Base-by-base conservation (phyloP, 2,113 vertebrate genomes). In the Corvus hawaiiensis region DNA sequence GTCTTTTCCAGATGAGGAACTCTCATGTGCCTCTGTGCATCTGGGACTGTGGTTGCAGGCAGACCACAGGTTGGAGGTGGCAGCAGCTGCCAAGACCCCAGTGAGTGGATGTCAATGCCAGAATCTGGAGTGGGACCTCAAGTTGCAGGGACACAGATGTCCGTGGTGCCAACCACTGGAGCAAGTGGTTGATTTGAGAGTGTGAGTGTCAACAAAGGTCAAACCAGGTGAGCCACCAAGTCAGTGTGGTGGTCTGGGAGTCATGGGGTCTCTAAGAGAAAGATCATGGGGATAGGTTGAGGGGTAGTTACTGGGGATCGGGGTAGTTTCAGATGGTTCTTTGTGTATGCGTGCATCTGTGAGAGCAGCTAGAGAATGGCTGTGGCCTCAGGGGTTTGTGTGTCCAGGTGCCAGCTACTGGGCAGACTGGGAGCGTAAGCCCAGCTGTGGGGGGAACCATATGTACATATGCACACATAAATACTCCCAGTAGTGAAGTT, bases 241-340 rank as follows among this genome's bases (percentile, higher is more conserved):
- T 14, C 9, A 33, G 3, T 23, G n/a, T 33, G 41, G 7, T 54
- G 24, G 1, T 12, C 56, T 79, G 7, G 14, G 16, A 75, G 37
- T 4, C 22, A 2, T 8, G 10, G 19, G 0, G 13, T 37, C n/a
- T 62, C 32, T 41, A 49, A 44, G 4, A 49, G 19, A 44, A 32
- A 71, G 16, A 37, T 6, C 23, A 48, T 1, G 8, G 16, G 3
- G 2, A 11, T n/a, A 11, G 16, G 3, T 13, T 46, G 4, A 9
- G 11, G 1, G 2, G 4, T 64, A 20, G 8, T 12, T 56, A 21
- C 0, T 19, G 13, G 7, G 17, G 7, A 69, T 13, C 5, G 28
- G 8, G 3, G 13, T 4, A 55, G 24, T 41, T 37, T 16, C 15
- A 69, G 39, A 4, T 4, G 3, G 3, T 5, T 37, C 11, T 64